Base-by-base conservation (phyloP, 2,888 invertebrate genomes). In the Geotrupes spiniger region DNA sequence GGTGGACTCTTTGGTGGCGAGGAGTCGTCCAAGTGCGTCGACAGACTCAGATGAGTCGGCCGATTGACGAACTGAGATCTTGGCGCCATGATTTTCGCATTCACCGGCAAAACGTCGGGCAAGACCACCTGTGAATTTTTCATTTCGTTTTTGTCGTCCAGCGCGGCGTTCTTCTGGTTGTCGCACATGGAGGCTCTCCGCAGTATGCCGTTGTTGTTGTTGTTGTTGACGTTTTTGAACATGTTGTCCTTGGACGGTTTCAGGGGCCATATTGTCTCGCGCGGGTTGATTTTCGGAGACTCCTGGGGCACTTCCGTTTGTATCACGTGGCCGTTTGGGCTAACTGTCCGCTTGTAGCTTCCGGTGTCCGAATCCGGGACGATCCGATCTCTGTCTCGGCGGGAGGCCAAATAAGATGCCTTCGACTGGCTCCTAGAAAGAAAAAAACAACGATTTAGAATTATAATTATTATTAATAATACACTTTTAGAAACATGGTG, bases 301-400 rank as follows among this genome's bases (percentile, higher is more conserved):
- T 68, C 66, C 29, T 11, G 14, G 55, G 38, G 15, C 10, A 25
- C 43, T 25, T 65, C 64, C 15, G 62, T 44, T 8, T 63, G 52
- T 9, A 61, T 48, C 29, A 65, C 64, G 49, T 72, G 72, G 45
- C 79, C 79, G 51, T 79, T 82, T 3, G 86, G 86, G 14, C 86
- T 86, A 74, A 85, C 79, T 11, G 86, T 86, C 37, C 85, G 75
- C 65, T 86, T 85, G 72, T 87, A 87, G 64, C 84, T 85, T 53
- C 87, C 87, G 63, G 81, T 82, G 68, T 85, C 87, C 51, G 82
- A 80, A 69, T 85, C 85, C 4, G 81, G 81, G 36, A 79, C 74
- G 26, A 78, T 77, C 60, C 80, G 77, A 57, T 86, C 86, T 53
- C 83, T 78, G 64, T 86, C 85, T 45, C 85, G 79, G 29, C 85